Percentiles rank a stretch among this genome's conserved stretches.
These are phyloP conservation scores for Thalpophila matura DNA, from an alignment of 2,888 invertebrate species.

Conservation along the genomic window DNA sequence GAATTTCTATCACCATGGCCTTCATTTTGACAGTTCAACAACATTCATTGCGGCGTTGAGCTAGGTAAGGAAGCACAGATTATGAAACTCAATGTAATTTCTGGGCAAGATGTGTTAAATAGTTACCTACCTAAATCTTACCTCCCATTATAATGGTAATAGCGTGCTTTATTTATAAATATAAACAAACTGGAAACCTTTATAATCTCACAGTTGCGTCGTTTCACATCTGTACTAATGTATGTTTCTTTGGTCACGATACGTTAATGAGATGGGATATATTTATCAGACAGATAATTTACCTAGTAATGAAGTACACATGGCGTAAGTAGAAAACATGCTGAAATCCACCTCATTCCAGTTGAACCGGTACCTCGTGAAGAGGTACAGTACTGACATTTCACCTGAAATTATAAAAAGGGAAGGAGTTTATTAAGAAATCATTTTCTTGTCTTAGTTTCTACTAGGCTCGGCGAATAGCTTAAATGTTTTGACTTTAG, in stretches of 20 bases:
- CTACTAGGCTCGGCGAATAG: too few species aligned
- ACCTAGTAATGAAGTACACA: conserved; percentile 96
- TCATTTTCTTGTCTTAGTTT: too few species aligned
- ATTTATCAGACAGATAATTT: conserved; percentile 70
- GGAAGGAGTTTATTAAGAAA: too few species aligned
- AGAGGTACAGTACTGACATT: conserved; percentile 96
- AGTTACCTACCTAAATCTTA: too few species aligned
- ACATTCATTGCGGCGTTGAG: too few species aligned
- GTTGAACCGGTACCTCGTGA: conserved; percentile 95
- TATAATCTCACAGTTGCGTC: not conserved
- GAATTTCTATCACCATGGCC: too few species aligned
- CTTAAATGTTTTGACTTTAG: too few species aligned
- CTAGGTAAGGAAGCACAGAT: too few species aligned
- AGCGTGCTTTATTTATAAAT: not conserved
- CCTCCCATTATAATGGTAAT: not conserved
- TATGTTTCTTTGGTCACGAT: not conserved
- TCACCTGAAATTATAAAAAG: conserved; percentile 92
- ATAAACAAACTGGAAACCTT: conserved; percentile 5
- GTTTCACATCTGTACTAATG: conserved; percentile 2
- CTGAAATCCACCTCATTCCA: conserved; percentile 97
- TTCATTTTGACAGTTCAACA: too few species aligned
- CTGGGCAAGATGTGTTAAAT: too few species aligned
- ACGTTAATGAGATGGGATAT: not conserved
- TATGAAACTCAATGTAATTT: too few species aligned
- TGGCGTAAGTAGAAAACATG: conserved; percentile 95